These are phyloP conservation scores for Sebastes paucispinis DNA, from an alignment of 2,797 vertebrate genomes.

Conservation along the genomic window DNA sequence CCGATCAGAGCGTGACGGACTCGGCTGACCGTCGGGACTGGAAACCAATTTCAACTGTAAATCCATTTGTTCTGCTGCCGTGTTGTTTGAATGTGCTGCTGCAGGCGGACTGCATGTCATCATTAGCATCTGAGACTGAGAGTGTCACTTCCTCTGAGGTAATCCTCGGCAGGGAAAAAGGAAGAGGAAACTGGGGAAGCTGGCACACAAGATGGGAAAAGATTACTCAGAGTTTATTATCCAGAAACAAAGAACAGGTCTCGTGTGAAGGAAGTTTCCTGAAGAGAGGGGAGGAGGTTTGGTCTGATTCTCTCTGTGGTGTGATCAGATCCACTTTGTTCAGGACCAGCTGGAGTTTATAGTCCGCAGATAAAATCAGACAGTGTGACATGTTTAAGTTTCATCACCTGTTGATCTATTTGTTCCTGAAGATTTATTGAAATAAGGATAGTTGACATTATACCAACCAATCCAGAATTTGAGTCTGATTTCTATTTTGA, in stretches of 20 bases:
- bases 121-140: background rate
- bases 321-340: background rate
- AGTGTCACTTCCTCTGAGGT: conserved; percentile 31
- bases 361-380: background rate
- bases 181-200: conserved; percentile 29
- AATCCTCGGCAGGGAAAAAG: conserved; percentile 1
- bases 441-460: background rate
- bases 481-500: background rate
- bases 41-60: conserved; percentile 19
- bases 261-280: background rate
- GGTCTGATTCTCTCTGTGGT: background rate
- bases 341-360: background rate
- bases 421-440: background rate
- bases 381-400: background rate
- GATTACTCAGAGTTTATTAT: background rate
- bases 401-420: accelerated
- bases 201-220: background rate
- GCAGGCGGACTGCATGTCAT: background rate
- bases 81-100: background rate
- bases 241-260: background rate
- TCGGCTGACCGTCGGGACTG: background rate
- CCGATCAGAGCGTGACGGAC: background rate
- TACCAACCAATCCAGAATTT: too few species aligned
- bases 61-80: conserved; percentile 21
- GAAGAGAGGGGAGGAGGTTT: background rate